A percentile compares a stretch with the other conserved stretches of the same genome.
Evolutionary conservation across 2,888 invertebrate genomes (phyloP).

Genomic region (Monochamus alternatus): DNA sequence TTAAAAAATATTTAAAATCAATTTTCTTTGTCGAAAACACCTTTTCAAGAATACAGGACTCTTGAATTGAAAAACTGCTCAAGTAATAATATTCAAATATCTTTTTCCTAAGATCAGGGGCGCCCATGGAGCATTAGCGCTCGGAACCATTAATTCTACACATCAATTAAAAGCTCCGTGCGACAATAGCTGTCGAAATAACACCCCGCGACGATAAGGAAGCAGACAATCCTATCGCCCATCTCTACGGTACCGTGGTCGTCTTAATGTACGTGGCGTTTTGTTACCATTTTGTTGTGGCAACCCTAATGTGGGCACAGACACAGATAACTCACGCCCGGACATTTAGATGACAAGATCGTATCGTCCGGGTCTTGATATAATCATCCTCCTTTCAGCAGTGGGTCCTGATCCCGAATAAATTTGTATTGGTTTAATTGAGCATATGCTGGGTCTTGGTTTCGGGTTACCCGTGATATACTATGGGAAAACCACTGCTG

Average conservation of each 20-base stretch:
- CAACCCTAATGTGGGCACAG: conserved; percentile 55
- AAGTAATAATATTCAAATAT: no score
- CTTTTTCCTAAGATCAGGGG: no score
- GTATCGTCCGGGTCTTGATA: conserved; percentile 32
- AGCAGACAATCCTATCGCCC: conserved; percentile 61
- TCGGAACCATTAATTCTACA: conserved; percentile 57
- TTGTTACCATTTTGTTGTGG: conserved; percentile 58
- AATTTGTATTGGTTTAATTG: conserved; percentile 42
- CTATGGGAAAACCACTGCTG: conserved; percentile 12
- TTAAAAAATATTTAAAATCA: no score
- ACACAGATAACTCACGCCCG: conserved; percentile 56
- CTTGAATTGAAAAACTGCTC: no score
- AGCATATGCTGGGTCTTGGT: conserved; percentile 31
- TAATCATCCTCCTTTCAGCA: conserved; percentile 28
- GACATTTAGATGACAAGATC: conserved; percentile 41
- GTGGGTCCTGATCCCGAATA: conserved; percentile 31
- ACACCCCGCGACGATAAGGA: conserved; percentile 59
- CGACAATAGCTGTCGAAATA: conserved; percentile 64
- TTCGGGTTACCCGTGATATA: conserved; percentile 28
- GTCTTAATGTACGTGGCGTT: conserved; percentile 58
- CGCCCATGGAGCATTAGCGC: conserved; percentile 32
- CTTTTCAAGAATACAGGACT: no score
- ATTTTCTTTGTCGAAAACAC: no score
- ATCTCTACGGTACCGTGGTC: conserved; percentile 58
- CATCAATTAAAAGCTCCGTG: conserved; percentile 63